Evolutionary conservation across 2,797 vertebrate species (phyloP).

Genomic region (Alfaro cultratus): DNA sequence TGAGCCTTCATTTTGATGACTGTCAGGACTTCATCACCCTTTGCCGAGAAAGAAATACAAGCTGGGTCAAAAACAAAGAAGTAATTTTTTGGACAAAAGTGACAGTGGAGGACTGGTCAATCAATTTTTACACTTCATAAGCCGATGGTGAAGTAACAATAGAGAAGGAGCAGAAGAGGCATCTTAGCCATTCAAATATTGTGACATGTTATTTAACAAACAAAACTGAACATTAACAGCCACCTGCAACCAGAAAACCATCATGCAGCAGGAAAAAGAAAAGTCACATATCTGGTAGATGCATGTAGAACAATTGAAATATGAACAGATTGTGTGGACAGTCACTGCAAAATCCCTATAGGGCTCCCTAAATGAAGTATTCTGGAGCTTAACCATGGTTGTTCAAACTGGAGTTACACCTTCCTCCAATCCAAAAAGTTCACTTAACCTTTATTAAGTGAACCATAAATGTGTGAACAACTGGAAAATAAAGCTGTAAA

Average conservation of each 20-base stretch:
- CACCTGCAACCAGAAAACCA: no score
- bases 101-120: neutral
- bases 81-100: neutral
- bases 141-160: neutral
- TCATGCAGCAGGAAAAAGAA: no score
- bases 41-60: conserved; percentile 31
- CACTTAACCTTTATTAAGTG: neutral
- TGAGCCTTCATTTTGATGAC: conserved; percentile 99
- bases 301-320: neutral
- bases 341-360: no score
- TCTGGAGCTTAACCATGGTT: neutral
- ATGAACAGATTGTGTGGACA: neutral
- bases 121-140: neutral
- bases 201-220: no score
- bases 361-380: neutral
- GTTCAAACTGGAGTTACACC: neutral
- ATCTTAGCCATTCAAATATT: neutral
- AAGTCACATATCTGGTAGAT: neutral
- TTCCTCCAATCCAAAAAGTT: neutral
- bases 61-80: conserved; percentile 6
- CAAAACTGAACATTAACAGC: no score
- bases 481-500: neutral
- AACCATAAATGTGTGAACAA: neutral
- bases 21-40: conserved; percentile 97
- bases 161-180: neutral